Base-by-base conservation (phyloP, 2,888 invertebrate species). In the Athrips mouffetella region DNA sequence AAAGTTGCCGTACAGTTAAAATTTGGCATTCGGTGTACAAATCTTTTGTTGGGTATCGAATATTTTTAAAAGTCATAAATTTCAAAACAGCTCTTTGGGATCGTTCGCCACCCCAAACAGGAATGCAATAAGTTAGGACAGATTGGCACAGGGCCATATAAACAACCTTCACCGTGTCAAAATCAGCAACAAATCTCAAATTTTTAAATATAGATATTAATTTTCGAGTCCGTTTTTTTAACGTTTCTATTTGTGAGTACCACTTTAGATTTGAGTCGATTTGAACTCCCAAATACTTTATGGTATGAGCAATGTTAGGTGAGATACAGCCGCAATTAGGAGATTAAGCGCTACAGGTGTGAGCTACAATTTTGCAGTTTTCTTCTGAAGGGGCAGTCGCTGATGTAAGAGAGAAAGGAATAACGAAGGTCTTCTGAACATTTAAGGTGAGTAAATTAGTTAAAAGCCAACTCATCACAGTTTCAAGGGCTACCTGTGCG, bases 361-460 rank as follows among this genome's bases (percentile, higher is more conserved):
- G 31, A 7, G 37, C 37, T 8, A 4, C 16, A 15, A 37, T 15
- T 3, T 4, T 15, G 37, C 8, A 37, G n/a, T 37, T 15, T 10
- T 3, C 3, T 15, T 20, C 23, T 8, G 45, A 40, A 6, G 8
- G 11, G 31, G 21, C 8, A 18, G 21, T 7, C 15, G 8, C 31
- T 10, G 20, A n/a, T n/a, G n/a, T 29, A 15, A 30, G 13, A 10
- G 37, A 29, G n/a, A 50, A 50, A 18, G 29, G 20, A 1, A 50
- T 15, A 7, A 18, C 47, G 21, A 47, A 47, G 1, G 50, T 50
- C 44, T 50, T 50, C 1, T 4, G 3, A 31, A 31, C n/a, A 10
- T 31, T 31, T 31, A 31, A 3, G 3, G 31, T 31, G 5, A 31
- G n/a, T 4, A 31, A 10, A 31, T 15, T 31, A 11, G 16, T 8